Evolutionary conservation across 2,113 vertebrate species (phyloP).

Genomic region (Periophthalmodon schlosseri): DNA sequence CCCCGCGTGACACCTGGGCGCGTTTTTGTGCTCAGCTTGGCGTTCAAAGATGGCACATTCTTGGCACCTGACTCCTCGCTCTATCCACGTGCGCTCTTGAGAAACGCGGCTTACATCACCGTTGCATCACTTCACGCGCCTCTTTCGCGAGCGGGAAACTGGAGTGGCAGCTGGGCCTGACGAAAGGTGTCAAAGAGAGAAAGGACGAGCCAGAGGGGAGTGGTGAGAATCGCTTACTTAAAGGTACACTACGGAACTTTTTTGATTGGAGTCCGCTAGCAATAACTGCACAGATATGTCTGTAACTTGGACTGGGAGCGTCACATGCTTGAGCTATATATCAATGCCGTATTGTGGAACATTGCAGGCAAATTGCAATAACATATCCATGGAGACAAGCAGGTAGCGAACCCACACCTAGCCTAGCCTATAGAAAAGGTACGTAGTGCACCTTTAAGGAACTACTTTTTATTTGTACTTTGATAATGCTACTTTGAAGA

Average conservation of each 20-base stretch:
- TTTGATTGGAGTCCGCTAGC: neutral
- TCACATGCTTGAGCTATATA: too few species aligned
- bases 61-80: neutral
- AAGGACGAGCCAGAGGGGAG: neutral
- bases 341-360: too few species aligned
- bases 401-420: too few species aligned
- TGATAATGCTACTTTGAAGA: too few species aligned
- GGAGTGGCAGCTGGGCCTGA: conserved; percentile 60
- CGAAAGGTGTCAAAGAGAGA: conserved; percentile 44
- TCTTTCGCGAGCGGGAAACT: conserved; percentile 34
- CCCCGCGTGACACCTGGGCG: conserved; percentile 25
- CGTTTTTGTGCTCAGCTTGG: neutral
- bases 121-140: conserved; percentile 58
- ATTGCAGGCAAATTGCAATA: too few species aligned
- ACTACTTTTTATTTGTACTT: too few species aligned
- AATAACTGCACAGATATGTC: too few species aligned
- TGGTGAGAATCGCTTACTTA: neutral
- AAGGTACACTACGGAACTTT: neutral
- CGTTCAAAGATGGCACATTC: neutral
- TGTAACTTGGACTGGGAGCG: too few species aligned
- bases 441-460: too few species aligned
- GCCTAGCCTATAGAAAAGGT: too few species aligned
- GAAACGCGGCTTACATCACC: conserved; percentile 32
- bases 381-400: too few species aligned
- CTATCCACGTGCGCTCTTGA: conserved; percentile 15